Percentiles rank a stretch among this genome's conserved stretches.
Evolutionary conservation across 2,797 vertebrate species (phyloP).

Genomic region (Channa striata): DNA sequence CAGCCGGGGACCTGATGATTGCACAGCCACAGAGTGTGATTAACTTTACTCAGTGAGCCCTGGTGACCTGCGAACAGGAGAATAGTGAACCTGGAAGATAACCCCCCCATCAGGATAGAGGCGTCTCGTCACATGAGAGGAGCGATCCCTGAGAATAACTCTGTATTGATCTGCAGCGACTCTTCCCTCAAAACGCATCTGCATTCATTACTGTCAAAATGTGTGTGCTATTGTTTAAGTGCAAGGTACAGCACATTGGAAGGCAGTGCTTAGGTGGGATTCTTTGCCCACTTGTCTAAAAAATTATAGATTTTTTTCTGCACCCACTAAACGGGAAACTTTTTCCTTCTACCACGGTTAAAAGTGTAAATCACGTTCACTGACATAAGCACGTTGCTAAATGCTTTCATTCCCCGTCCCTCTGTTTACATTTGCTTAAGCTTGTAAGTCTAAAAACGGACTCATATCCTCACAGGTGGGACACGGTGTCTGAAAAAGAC

Average conservation of each 20-base stretch:
- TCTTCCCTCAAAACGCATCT: neutral
- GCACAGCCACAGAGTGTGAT: neutral
- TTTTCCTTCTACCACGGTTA: neutral
- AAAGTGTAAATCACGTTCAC: slow-evolving; percentile 3
- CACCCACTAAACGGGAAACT: neutral
- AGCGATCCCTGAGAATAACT: neutral
- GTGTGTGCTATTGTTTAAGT: neutral
- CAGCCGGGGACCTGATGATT: no score
- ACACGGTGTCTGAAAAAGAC: slow-evolving; percentile 44
- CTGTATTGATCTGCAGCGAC: slow-evolving; percentile 4
- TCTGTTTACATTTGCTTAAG: slow-evolving; percentile 10
- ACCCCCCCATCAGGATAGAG: neutral
- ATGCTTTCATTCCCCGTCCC: neutral
- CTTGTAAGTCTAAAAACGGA: slow-evolving; percentile 32
- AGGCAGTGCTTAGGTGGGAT: neutral
- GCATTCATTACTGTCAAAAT: neutral
- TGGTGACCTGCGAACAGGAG: neutral
- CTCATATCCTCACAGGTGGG: slow-evolving; percentile 39
- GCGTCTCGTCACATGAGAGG: neutral
- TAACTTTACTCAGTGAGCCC: neutral
- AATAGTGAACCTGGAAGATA: neutral
- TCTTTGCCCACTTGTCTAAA: neutral
- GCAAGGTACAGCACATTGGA: neutral
- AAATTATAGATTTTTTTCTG: slow-evolving; percentile 4
- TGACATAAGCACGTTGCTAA: neutral